phyloP scores from a whole-genome alignment of 2,888 invertebrate species.

The Alviniconcha strummeri region DNA sequence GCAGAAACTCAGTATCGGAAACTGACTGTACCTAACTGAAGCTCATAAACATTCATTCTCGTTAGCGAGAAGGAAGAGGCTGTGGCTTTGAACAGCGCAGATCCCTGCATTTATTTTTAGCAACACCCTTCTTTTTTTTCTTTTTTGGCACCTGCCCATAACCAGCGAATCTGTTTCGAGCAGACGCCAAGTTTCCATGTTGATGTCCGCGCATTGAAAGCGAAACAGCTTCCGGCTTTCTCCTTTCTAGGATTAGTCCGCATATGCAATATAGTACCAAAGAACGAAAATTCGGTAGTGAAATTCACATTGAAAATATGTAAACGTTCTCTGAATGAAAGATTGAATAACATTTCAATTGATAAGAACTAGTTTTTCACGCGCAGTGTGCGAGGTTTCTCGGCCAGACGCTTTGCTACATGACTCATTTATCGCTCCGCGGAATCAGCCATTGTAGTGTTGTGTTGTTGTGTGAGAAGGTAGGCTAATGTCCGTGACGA shows the following conservation, averaged over 20 bases:
- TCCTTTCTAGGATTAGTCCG: background rate
- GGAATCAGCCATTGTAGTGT: constrained; percentile 31
- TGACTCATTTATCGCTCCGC: constrained; percentile 38
- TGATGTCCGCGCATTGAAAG: constrained; percentile 33
- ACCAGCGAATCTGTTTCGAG: constrained; percentile 27
- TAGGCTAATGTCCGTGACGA: background rate
- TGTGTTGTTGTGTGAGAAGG: constrained; percentile 23
- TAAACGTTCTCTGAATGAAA: background rate
- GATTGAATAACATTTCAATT: background rate
- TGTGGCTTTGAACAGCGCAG: constrained; percentile 25
- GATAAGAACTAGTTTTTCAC: constrained; percentile 18
- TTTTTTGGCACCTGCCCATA: constrained; percentile 34
- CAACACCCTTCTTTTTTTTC: constrained; percentile 10
- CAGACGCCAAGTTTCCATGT: constrained; percentile 33
- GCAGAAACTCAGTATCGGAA: background rate
- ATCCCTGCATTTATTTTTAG: constrained; percentile 26
- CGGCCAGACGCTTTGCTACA: constrained; percentile 13
- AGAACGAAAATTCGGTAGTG: background rate
- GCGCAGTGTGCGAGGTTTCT: constrained; percentile 12
- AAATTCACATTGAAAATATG: background rate
- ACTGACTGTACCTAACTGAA: background rate
- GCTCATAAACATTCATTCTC: background rate
- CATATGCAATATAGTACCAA: background rate
- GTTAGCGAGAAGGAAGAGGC: background rate
- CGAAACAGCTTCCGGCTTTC: constrained; percentile 32